Base-by-base conservation (phyloP, 2,888 invertebrate species). In the Heteromyza rotundicornis region DNA sequence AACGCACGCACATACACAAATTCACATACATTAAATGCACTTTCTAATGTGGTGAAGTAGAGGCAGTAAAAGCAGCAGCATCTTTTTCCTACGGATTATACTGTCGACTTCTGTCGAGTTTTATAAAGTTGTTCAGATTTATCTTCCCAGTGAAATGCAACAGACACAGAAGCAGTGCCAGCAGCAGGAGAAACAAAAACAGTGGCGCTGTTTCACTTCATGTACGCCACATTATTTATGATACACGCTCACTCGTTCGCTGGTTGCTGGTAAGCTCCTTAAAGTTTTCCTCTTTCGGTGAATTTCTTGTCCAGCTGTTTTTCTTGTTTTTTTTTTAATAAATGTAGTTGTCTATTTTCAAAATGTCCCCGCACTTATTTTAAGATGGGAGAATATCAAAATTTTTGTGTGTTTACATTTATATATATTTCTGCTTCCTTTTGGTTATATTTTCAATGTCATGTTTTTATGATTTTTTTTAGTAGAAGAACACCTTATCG, bases 101-200 rank as follows among this genome's bases (percentile, higher is more conserved):
- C n/a, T 40, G 40, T 60, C 36, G 62, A 61, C 57, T 49, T 44
- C 52, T 57, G 47, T 32, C 12, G 35, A 24, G 47, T 32, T 20
- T 35, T 50, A 17, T 55, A 72, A 73, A 74, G 71, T 74, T 74
- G 73, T 74, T 74, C 71, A 74, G 74, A 74, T 74, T 74, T 74
- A 74, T 74, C 73, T 72, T 70, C 75, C 66, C 73, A 64, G 51
- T 51, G 57, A 49, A 57, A n/a, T 49, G n/a, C n/a, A n/a, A n/a
- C n/a, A n/a, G 32, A 32, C 7, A 32, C 32, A 32, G 3, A 7
- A 40, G 40, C 40, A 12, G 10, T 40, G 10, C 12, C 16, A n/a
- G 40, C 40, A 40, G 40, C 40, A 40, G n/a, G n/a, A 7, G 10
- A 40, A n/a, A 5, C 40, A 40, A n/a, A n/a, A 40, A n/a, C 12